phyloP scores from a whole-genome alignment of 2,113 vertebrate species.

The Gambusia holbrooki region DNA sequence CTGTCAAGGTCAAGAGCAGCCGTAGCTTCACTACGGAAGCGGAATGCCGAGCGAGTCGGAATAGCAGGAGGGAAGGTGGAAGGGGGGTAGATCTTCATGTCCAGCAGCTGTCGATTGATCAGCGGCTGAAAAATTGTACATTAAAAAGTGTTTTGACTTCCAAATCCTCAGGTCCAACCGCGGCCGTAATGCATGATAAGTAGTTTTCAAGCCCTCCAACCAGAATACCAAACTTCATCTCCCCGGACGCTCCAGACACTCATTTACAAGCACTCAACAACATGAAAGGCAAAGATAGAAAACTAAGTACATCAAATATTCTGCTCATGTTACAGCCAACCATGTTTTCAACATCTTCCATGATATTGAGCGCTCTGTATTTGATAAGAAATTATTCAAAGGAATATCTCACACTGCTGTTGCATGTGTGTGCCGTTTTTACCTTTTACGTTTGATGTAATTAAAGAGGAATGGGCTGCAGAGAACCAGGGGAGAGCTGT shows the following conservation, averaged over 20 bases:
- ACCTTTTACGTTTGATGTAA: slow-evolving; percentile 52
- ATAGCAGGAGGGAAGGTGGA: slow-evolving; percentile 51
- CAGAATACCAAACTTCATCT: slow-evolving; percentile 78
- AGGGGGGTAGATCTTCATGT: slow-evolving; percentile 58
- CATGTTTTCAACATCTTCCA: slow-evolving; percentile 70
- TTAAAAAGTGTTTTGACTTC: slow-evolving; percentile 81
- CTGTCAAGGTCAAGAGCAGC: slow-evolving; percentile 77
- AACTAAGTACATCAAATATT: slow-evolving; percentile 76
- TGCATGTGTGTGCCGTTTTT: slow-evolving; percentile 33
- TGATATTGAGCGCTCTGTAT: slow-evolving; percentile 61
- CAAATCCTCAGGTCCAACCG: slow-evolving; percentile 78
- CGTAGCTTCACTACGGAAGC: slow-evolving; percentile 59
- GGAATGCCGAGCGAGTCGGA: slow-evolving; percentile 66
- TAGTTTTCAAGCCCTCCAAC: slow-evolving; percentile 76
- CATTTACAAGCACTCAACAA: slow-evolving; percentile 80
- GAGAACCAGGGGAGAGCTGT: slow-evolving; percentile 8
- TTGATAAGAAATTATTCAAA: slow-evolving; percentile 71
- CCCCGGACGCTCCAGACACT: slow-evolving; percentile 71
- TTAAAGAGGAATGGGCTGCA: slow-evolving; percentile 36
- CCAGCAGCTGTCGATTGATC: slow-evolving; percentile 80
- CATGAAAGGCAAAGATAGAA: slow-evolving; percentile 77
- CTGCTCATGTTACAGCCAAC: slow-evolving; percentile 69
- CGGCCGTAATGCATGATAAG: slow-evolving; percentile 80
- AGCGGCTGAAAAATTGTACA: slow-evolving; percentile 78
- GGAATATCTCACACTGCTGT: slow-evolving; percentile 47